Evolutionary conservation across 2,797 vertebrate genomes (phyloP).

Genomic region (Lemur catta): DNA sequence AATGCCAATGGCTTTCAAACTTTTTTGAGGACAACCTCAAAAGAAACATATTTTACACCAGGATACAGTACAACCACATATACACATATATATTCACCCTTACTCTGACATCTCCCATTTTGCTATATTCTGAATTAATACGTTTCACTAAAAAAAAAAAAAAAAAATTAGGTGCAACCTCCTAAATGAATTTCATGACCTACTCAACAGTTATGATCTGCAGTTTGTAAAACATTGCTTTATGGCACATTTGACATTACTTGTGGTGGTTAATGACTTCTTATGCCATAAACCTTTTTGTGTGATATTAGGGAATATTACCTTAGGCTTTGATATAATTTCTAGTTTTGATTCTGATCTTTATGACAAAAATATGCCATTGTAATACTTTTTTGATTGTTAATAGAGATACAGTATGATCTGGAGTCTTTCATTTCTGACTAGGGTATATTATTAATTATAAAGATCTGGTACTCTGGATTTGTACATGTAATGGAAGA

Average conservation of each 20-base stretch:
- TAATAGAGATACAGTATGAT: neutral
- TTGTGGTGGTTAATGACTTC: neutral
- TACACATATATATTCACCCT: neutral
- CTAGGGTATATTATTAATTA: neutral
- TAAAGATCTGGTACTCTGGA: neutral
- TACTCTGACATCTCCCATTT: neutral
- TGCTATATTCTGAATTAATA: neutral
- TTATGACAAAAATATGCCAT: neutral
- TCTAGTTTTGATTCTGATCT: neutral
- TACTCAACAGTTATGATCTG: neutral
- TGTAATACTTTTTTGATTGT: neutral
- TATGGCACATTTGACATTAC: neutral
- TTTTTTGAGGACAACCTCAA: neutral
- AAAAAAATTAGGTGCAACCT: neutral
- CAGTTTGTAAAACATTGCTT: neutral
- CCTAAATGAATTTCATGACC: neutral
- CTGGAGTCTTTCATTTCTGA: neutral
- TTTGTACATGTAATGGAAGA: neutral
- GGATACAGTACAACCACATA: neutral
- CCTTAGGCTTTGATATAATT: neutral
- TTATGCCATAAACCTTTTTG: neutral
- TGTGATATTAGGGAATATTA: neutral
- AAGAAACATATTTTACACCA: neutral
- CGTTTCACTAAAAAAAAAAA: neutral
- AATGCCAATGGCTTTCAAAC: neutral